Base-by-base conservation (phyloP, 1,140 invertebrate genomes). In the Bombyx mandarina region DNA sequence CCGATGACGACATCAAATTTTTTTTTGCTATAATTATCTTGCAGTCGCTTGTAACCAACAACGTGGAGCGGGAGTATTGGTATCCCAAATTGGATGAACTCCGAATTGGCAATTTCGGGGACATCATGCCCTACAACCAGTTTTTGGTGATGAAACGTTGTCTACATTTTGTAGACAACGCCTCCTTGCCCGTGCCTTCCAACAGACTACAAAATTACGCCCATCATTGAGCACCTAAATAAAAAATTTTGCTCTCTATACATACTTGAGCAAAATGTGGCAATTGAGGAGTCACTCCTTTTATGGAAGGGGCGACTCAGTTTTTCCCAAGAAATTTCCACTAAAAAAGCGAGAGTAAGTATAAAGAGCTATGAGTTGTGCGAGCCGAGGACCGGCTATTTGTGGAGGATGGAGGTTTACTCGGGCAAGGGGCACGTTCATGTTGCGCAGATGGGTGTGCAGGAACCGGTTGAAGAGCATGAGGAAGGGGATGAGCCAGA, bases 311-410 rank as follows among this genome's bases (percentile, higher is more conserved):
- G 61, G 44, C 59, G 54, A 52, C 56, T 67, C 46, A 57, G 51
- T 2, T 61, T 67, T 51, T 9, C 53, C 0, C 58, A 63, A 45
- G 43, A 49, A 18, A 63, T 63, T 52, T 51, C 61, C 1, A 61
- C 50, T 51, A 61, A 64, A 63, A 18, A 6, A n/a, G 59, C 62
- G 8, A n/a, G 48, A 45, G 61, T 45, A 52, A 54, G 59, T 60
- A 64, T 67, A 45, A 64, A 64, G 50, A 62, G 49, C 43, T 63
- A 57, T 49, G 61, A 63, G 26, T 54, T 66, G 43, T 66, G 65
- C 46, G 65, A 66, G 43, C 61, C 61, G 6, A 42, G 59, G 12
- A 63, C 62, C 5, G 61, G 62, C 1, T 67, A 63, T 45, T 9
- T 63, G 8, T 67, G 61, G 65, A 61, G n/a, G 22, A 61, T 63